Conservation (phyloP, 2,888 invertebrate species). For the Apodemia duryi region DNA sequence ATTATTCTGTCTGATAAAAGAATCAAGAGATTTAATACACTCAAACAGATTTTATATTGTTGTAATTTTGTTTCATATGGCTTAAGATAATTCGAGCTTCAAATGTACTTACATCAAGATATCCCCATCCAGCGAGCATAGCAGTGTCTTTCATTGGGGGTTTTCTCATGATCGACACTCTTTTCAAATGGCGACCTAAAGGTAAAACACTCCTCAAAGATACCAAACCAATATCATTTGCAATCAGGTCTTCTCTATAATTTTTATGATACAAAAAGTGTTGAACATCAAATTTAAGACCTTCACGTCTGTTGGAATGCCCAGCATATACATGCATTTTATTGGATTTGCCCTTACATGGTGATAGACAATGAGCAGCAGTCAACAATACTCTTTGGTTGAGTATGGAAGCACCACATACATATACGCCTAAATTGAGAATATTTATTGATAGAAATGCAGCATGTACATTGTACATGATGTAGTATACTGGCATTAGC, state of each 20-base stretch:
- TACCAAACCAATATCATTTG: slow-evolving; percentile 22
- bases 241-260: slow-evolving; percentile 13
- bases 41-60: too few relatives aligned
- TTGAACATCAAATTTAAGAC: not conserved
- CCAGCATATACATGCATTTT: slow-evolving; percentile 17
- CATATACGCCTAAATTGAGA: slow-evolving; percentile 17
- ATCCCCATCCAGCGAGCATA: slow-evolving; percentile 26
- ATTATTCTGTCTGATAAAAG: too few relatives aligned
- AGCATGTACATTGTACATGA: slow-evolving; percentile 22
- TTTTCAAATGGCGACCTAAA: slow-evolving; percentile 17
- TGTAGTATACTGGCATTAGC: slow-evolving; percentile 6
- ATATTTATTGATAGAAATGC: slow-evolving; percentile 15
- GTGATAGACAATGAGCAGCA: slow-evolving; percentile 39
- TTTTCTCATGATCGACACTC: slow-evolving; percentile 16
- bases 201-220: slow-evolving; percentile 14
- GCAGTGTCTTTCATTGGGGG: not conserved
- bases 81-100: too few relatives aligned
- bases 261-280: slow-evolving; percentile 14
- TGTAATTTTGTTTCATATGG: too few relatives aligned
- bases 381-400: slow-evolving; percentile 40
- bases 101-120: slow-evolving; percentile 19
- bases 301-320: not conserved
- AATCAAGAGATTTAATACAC: too few relatives aligned
- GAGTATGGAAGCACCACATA: slow-evolving; percentile 43
- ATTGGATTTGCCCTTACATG: not conserved